phyloP scores from a whole-genome alignment of 2,113 vertebrate genomes.

The Mohoua ochrocephala region DNA sequence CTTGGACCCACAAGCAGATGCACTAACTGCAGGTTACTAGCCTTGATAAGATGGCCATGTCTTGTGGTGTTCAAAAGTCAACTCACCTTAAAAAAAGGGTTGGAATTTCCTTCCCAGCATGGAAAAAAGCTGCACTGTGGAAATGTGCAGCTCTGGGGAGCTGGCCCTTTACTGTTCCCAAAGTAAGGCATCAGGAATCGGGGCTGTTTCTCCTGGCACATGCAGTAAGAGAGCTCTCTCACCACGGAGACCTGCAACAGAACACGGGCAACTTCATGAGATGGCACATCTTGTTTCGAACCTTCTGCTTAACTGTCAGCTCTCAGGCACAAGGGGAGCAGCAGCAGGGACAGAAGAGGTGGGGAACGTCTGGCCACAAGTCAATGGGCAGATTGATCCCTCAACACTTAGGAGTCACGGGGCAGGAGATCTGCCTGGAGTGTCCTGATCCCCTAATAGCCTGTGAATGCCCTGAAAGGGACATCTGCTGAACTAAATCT shows the following conservation, averaged over 20 bases:
- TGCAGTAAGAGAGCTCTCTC: background rate
- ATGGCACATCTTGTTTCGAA: background rate
- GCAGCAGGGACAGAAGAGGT: background rate
- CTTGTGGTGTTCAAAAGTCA: background rate
- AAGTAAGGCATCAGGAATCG: accelerated
- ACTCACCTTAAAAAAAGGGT: background rate
- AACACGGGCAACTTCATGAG: background rate
- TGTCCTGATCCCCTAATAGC: background rate
- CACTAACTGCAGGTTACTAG: background rate
- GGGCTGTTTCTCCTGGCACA: background rate
- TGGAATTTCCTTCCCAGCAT: background rate
- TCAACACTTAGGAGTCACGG: accelerated
- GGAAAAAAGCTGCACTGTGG: background rate
- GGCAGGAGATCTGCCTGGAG: background rate
- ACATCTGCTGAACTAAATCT: constrained; percentile 26
- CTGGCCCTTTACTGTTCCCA: background rate
- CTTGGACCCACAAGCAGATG: background rate
- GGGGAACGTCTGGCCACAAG: background rate
- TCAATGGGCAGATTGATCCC: background rate
- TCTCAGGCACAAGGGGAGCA: too few species aligned
- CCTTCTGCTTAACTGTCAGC: background rate
- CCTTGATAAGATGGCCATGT: accelerated
- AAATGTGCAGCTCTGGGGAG: background rate
- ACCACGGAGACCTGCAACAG: background rate
- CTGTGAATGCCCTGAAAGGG: background rate